These are phyloP conservation scores for Syrphus vitripennis DNA, from an alignment of 2,888 invertebrate genomes.

Conservation along the genomic window DNA sequence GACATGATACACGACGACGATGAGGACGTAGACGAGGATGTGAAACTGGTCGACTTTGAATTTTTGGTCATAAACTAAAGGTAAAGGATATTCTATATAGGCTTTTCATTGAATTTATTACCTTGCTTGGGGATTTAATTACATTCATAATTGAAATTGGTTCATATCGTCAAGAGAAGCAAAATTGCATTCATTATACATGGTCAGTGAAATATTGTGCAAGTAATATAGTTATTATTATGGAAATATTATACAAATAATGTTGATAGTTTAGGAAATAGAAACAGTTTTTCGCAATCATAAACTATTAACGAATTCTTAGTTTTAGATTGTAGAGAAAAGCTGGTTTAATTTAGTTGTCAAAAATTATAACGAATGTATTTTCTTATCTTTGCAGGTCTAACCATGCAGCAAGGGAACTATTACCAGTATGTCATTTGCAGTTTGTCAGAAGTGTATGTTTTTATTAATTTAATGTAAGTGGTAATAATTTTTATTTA, in stretches of 20 bases:
- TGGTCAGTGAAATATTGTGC: neutral
- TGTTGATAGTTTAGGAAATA: neutral
- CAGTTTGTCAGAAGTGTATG: no score
- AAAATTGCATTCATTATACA: neutral
- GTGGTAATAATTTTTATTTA: no score
- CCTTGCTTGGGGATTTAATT: conserved; percentile 40
- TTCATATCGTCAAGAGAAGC: neutral
- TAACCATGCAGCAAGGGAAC: no score
- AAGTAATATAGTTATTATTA: neutral
- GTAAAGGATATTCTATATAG: conserved; percentile 27
- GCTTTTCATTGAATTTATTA: conserved; percentile 50
- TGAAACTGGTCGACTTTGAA: conserved; percentile 9
- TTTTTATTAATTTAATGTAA: no score
- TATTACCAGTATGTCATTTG: no score
- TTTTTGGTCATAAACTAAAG: conserved; percentile 23
- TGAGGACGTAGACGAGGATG: no score
- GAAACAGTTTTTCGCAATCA: neutral
- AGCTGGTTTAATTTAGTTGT: no score
- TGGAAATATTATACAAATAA: no score
- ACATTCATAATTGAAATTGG: conserved; percentile 57
- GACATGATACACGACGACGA: neutral
- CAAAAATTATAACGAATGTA: no score
- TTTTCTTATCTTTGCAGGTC: no score
- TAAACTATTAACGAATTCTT: neutral
- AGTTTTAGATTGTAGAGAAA: neutral